A percentile compares a stretch with the other conserved stretches of the same genome.
Evolutionary conservation across 2,113 vertebrate species (phyloP).

Genomic region (Xiphophorus hellerii): DNA sequence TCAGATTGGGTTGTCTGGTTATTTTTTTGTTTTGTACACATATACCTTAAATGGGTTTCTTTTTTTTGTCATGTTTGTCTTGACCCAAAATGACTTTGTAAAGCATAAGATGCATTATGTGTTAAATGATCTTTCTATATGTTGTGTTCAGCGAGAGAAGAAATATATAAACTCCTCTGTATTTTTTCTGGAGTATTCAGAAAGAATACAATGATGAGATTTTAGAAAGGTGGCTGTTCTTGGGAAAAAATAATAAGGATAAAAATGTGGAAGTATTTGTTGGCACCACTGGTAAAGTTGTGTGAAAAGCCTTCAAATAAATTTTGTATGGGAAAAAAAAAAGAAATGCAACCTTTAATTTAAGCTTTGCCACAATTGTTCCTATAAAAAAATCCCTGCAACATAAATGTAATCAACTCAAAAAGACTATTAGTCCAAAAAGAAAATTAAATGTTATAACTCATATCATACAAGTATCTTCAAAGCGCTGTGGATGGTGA

Average conservation of each 20-base stretch:
- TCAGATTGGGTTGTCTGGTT: constrained; percentile 54
- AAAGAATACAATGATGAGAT: constrained; percentile 14
- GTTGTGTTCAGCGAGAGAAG: constrained; percentile 1
- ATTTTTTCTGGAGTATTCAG: not conserved
- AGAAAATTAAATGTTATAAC: too few relatives aligned
- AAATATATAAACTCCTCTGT: constrained; percentile 1
- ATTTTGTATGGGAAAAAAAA: too few relatives aligned
- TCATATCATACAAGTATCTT: too few relatives aligned
- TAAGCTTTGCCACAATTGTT: too few relatives aligned
- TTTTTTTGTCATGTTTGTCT: constrained; percentile 16
- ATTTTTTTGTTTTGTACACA: constrained; percentile 43
- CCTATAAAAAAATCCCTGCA: too few relatives aligned
- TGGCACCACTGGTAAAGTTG: too few relatives aligned
- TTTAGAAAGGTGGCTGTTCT: too few relatives aligned
- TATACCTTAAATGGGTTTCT: constrained; percentile 20
- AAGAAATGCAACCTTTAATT: too few relatives aligned
- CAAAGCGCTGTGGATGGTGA: too few relatives aligned
- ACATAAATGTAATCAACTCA: too few relatives aligned
- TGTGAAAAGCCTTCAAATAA: too few relatives aligned
- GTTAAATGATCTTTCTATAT: constrained; percentile 15
- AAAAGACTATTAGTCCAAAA: too few relatives aligned
- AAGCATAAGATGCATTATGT: constrained; percentile 20
- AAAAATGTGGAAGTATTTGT: not conserved
- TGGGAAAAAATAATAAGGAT: not conserved
- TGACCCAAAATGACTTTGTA: constrained; percentile 17